Conservation (phyloP, 2,797 vertebrate species). For the Brachyrhaphis roseni region DNA sequence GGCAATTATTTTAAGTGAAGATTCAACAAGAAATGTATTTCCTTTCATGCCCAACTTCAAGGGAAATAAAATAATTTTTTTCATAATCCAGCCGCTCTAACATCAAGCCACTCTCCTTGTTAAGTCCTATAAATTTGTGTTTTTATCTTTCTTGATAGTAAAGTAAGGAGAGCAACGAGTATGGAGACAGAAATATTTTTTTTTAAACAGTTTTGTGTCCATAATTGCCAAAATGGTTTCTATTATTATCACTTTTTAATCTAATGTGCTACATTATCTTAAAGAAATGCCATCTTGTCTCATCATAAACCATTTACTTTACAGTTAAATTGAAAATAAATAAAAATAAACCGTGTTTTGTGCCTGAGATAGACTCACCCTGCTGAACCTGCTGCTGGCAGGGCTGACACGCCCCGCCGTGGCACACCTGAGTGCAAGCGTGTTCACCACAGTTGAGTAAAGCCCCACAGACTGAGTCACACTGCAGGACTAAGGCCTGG, state of each 20-base stretch:
- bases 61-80: not conserved
- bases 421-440: slow-evolving; percentile 90
- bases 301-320: not conserved
- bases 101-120: not conserved
- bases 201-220: not conserved
- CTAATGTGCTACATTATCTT: not conserved
- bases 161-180: not conserved
- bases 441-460: slow-evolving; percentile 91
- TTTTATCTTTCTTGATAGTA: not conserved
- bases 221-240: not conserved
- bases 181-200: not conserved
- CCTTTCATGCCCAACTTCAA: not conserved
- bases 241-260: not conserved
- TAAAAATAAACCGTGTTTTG: not conserved
- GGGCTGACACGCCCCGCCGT: slow-evolving; percentile 87
- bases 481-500: slow-evolving; percentile 86
- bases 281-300: not conserved
- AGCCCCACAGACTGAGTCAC: slow-evolving; percentile 87
- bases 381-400: slow-evolving; percentile 89
- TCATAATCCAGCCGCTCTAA: not conserved
- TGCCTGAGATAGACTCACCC: slow-evolving; percentile 75
- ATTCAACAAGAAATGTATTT: not conserved
- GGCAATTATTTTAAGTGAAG: not conserved
- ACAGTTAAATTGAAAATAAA: not conserved
- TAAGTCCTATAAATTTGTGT: not conserved